Percentiles rank a stretch among this genome's conserved stretches.
Conservation (phyloP, 2,888 invertebrate genomes). For the Drosophila nr. medialis region DNA sequence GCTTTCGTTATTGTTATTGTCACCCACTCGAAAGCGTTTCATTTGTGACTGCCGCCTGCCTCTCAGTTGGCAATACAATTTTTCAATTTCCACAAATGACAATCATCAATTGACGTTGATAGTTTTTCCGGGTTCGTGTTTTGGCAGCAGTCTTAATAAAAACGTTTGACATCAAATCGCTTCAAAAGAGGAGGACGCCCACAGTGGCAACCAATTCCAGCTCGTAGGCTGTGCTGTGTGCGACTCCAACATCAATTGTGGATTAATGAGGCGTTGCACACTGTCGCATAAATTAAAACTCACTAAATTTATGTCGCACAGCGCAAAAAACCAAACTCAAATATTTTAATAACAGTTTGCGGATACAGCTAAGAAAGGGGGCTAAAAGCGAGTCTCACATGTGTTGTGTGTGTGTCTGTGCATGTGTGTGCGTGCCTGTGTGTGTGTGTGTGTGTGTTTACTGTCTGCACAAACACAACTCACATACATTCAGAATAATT, state of each 20-base stretch:
- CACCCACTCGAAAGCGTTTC: constrained; percentile 45
- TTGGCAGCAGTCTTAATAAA: constrained; percentile 59
- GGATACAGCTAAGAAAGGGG: constrained; percentile 9
- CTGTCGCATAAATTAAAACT: constrained; percentile 53
- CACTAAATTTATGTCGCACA: constrained; percentile 22
- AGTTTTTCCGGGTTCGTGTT: constrained; percentile 66
- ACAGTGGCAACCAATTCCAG: constrained; percentile 30
- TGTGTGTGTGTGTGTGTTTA: constrained; percentile 54
- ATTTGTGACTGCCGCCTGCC: constrained; percentile 18
- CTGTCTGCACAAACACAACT: constrained; percentile 71
- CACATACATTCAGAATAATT: constrained; percentile 10
- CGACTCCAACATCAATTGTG: constrained; percentile 47
- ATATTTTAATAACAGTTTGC: constrained; percentile 54
- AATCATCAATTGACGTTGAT: constrained; percentile 68
- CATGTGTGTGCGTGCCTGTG: constrained; percentile 50
- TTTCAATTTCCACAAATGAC: constrained; percentile 74
- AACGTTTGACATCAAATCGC: constrained; percentile 60
- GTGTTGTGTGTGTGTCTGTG: constrained; percentile 52
- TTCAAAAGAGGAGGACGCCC: constrained; percentile 53
- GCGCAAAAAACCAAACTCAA: constrained; percentile 39
- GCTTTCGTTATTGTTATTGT: constrained; percentile 17
- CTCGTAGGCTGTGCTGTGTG: constrained; percentile 16
- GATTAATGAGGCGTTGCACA: constrained; percentile 61
- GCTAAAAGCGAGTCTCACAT: constrained; percentile 40
- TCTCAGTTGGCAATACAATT: constrained; percentile 53